These are phyloP conservation scores for Sitta carolinensis DNA, from an alignment of 2,797 vertebrate genomes.

Conservation along the genomic window DNA sequence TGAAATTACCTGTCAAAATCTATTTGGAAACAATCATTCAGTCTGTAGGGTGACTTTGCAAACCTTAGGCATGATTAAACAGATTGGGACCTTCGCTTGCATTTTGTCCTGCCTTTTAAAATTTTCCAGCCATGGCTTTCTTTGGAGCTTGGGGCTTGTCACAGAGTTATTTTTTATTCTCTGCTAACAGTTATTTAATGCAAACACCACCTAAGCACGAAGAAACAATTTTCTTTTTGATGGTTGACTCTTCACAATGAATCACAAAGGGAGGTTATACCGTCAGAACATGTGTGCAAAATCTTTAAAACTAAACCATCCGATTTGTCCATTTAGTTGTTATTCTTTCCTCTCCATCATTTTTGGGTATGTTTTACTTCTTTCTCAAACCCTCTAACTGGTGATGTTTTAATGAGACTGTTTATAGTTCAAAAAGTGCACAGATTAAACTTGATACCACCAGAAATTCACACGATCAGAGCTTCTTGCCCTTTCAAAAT, in stretches of 20 bases:
- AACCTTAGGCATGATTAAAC: slow-evolving; percentile 17
- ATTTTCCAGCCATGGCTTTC: background rate
- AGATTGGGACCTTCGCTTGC: background rate
- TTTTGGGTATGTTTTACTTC: background rate
- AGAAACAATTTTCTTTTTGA: slow-evolving; percentile 7
- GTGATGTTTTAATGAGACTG: slow-evolving; percentile 5
- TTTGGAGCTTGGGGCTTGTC: background rate
- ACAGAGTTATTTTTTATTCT: background rate
- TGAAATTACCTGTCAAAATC: slow-evolving; percentile 51
- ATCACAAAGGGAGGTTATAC: background rate
- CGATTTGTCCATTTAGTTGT: background rate
- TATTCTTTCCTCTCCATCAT: background rate
- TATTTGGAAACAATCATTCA: slow-evolving; percentile 50
- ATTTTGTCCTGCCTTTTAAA: background rate
- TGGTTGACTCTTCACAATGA: background rate
- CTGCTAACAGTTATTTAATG: background rate
- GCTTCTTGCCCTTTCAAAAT: background rate
- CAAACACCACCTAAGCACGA: background rate
- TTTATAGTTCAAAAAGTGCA: background rate
- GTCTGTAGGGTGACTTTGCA: slow-evolving; percentile 11
- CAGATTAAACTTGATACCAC: background rate
- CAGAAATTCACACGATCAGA: slow-evolving; percentile 14
- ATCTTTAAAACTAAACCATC: background rate
- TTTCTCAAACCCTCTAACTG: background rate
- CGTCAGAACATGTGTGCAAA: background rate